Conservation (phyloP, 2,113 vertebrate species). For the Gallinago jamesoni region DNA sequence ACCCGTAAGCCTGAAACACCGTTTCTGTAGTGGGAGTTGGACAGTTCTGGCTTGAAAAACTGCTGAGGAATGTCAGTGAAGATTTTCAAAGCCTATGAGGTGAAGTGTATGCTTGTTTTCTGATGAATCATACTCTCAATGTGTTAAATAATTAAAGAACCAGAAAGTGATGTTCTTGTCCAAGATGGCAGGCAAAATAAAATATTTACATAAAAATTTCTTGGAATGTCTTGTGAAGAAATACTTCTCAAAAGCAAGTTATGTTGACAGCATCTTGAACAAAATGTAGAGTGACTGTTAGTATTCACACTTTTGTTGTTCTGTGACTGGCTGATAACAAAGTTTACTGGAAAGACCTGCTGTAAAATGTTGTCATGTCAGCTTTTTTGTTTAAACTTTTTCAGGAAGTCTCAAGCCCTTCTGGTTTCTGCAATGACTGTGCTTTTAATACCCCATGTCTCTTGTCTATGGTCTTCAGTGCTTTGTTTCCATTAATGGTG, state of each 20-base stretch:
- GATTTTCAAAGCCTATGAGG: background rate
- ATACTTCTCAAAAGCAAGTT: background rate
- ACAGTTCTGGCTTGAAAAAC: background rate
- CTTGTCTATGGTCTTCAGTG: background rate
- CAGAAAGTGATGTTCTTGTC: background rate
- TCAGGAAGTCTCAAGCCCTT: background rate
- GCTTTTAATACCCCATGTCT: background rate
- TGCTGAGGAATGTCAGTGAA: background rate
- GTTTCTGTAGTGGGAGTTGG: background rate
- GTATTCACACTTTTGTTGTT: background rate
- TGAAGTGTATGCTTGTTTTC: background rate
- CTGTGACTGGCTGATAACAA: background rate
- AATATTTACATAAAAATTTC: slow-evolving; percentile 2
- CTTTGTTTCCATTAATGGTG: background rate
- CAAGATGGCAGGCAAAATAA: slow-evolving; percentile 39
- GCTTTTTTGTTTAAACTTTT: background rate
- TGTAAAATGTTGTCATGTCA: background rate
- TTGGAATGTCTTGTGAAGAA: slow-evolving; percentile 2
- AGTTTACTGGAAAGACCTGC: background rate
- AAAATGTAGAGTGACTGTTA: background rate
- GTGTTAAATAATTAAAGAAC: background rate
- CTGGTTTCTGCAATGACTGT: background rate
- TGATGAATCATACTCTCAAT: background rate
- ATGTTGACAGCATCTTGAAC: background rate
- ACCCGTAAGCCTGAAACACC: background rate